Evolutionary conservation across 2,888 invertebrate genomes (phyloP), one percentile per base, ranked within the genome.

Genomic region (Torymus texanus): DNA sequence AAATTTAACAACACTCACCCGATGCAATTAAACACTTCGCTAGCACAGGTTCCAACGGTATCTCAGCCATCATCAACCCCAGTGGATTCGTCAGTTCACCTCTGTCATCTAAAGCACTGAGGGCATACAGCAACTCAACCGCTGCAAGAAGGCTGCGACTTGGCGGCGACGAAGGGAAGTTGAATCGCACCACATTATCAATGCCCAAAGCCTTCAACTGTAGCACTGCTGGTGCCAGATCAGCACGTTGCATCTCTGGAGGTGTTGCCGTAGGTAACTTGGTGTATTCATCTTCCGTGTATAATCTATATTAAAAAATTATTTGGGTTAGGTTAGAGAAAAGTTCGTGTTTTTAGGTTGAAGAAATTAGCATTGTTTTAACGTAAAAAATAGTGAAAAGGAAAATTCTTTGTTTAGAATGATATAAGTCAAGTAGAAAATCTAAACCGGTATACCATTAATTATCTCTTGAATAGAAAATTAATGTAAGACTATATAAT

Each of bases 171-270:
- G 96, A 96, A 0, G 98, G 96, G 90, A 98, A 98, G 86, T 96
- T 94, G 90, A 99, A 99, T 83, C 95, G 93, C 0, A 98, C 90
- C 24, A 99, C 93, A 88, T 99, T 98, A 83, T 96, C 94, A 74
- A 99, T 97, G 0, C 99, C 99, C 0, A 99, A 90, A 0, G 98
- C 98, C 90, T 98, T 98, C 18, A 99, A 89, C 88, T 97, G 97
- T 16, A 99, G 90, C 18, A 99, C 92, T 1, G 96, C 95, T 0
- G 95, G 93, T 0, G 97, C 94, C 68, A 99, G 91, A 86, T 98
- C 97, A 66, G 95, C 95, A 12, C 99, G 91, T 82, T 96, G 95
- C 93, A 99, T 97, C 92, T 99, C 99, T 0, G 99, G 98, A 0
- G 97, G 95, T 0, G 96, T 95, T 24, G 94, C 92, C 0, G 92